Percentiles rank a stretch among this genome's conserved stretches.
These are phyloP conservation scores for Staurois parvus DNA, from an alignment of 2,797 vertebrate species.

Conservation along the genomic window DNA sequence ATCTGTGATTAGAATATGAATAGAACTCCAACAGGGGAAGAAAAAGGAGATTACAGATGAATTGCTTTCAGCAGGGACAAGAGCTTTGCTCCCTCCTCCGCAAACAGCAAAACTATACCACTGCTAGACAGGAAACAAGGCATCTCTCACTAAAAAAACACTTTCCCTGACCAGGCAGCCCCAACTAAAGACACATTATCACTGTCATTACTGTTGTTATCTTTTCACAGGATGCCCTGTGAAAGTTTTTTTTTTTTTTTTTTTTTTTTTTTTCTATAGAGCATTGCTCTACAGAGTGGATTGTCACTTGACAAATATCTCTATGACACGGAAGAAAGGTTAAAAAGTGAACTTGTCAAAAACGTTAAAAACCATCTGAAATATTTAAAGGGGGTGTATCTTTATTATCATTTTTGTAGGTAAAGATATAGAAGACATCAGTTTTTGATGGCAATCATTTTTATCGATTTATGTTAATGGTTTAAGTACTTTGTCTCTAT, in stretches of 20 bases:
- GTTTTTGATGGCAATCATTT: no score
- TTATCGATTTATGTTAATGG: no score
- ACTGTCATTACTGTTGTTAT: background rate
- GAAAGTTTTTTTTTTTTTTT: no score
- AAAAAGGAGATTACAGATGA: conserved; percentile 95
- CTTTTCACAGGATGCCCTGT: no score
- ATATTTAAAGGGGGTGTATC: no score
- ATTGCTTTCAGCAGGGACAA: conserved; percentile 92
- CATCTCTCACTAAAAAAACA: conserved; percentile 22
- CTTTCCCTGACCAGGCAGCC: conserved; percentile 1
- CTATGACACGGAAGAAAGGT: no score
- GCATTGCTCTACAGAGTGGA: background rate
- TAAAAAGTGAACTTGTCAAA: background rate
- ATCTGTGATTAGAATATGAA: conserved; percentile 99
- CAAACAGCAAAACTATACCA: conserved; percentile 65
- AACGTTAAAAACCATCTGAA: no score
- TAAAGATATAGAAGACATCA: no score
- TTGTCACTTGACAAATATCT: background rate
- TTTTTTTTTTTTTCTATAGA: no score
- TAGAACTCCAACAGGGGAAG: conserved; percentile 93
- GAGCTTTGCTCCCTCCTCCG: conserved; percentile 79
- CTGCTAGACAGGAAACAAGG: conserved; percentile 46
- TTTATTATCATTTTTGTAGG: no score
- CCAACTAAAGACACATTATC: background rate
- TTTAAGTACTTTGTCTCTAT: no score